phyloP scores from a whole-genome alignment of 2,113 vertebrate species.

The Plecturocebus donacophilus region DNA sequence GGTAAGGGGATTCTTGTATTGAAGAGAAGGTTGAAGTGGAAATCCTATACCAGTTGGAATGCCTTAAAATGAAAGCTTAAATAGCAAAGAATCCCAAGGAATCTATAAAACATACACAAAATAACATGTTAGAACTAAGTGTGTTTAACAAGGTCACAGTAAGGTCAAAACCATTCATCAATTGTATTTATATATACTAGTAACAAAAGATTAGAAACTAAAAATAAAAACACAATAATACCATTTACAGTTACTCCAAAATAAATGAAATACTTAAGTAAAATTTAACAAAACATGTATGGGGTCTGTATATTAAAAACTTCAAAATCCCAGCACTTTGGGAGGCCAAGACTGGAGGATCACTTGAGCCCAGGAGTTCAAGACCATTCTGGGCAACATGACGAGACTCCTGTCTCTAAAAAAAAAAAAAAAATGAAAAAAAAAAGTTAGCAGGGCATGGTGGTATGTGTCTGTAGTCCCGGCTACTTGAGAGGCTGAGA shows the following conservation, averaged over 20 bases:
- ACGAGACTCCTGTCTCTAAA: neutral
- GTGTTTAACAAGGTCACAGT: neutral
- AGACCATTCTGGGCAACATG: neutral
- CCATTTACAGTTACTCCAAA: neutral
- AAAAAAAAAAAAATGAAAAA: neutral
- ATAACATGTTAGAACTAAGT: neutral
- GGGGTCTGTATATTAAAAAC: neutral
- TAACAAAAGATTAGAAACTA: neutral
- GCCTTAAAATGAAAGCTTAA: constrained; percentile 37
- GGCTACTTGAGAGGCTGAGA: neutral
- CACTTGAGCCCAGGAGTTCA: neutral
- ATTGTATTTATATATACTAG: neutral
- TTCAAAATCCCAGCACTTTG: neutral
- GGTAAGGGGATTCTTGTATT: neutral
- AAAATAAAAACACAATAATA: neutral
- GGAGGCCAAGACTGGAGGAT: neutral
- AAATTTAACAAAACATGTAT: neutral
- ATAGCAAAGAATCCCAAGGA: neutral
- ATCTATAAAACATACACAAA: neutral
- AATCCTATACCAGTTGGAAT: neutral
- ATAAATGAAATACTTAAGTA: neutral
- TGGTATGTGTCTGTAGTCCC: neutral
- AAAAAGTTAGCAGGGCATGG: neutral
- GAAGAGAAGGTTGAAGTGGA: neutral
- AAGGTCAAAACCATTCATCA: neutral